A percentile compares a stretch with the other conserved stretches of the same genome.
Conservation (phyloP, 2,888 invertebrate species). For the Drosophila fungiperda region DNA sequence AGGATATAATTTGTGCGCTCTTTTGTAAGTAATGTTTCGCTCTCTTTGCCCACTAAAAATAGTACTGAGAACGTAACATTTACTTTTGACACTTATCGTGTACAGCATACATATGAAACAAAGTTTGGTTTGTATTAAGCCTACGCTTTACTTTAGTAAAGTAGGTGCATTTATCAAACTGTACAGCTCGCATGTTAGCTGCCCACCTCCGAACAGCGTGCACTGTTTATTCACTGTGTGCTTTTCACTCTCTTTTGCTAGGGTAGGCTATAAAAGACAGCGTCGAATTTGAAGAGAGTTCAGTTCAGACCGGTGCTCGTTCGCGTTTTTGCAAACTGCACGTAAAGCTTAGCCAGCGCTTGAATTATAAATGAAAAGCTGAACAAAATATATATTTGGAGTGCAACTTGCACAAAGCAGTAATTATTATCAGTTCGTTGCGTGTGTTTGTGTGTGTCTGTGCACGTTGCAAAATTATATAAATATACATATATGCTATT, state of each 20-base stretch:
- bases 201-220: not conserved
- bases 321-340: conserved; percentile 53
- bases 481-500: not conserved
- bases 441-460: conserved; percentile 11
- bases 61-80: conserved; percentile 6
- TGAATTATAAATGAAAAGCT: conserved; percentile 62
- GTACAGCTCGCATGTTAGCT: not conserved
- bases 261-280: conserved; percentile 57
- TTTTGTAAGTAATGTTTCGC: conserved; percentile 22
- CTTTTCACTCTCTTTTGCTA: conserved; percentile 29
- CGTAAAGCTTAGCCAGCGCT: conserved; percentile 58
- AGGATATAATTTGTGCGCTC: not conserved
- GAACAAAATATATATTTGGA: conserved; percentile 53
- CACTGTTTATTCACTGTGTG: conserved; percentile 8
- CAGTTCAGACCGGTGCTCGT: conserved; percentile 70
- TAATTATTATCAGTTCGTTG: conserved; percentile 29
- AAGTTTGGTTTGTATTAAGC: not conserved
- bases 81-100: not conserved
- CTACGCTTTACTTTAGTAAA: not conserved
- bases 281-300: conserved; percentile 46
- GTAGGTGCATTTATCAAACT: not conserved
- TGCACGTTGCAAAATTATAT: not conserved
- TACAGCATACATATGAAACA: not conserved
- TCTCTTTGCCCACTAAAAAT: not conserved
- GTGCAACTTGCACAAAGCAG: conserved; percentile 60